Evolutionary conservation across 1,140 invertebrate species (phyloP).

Genomic region (Dendrolimus punctatus): DNA sequence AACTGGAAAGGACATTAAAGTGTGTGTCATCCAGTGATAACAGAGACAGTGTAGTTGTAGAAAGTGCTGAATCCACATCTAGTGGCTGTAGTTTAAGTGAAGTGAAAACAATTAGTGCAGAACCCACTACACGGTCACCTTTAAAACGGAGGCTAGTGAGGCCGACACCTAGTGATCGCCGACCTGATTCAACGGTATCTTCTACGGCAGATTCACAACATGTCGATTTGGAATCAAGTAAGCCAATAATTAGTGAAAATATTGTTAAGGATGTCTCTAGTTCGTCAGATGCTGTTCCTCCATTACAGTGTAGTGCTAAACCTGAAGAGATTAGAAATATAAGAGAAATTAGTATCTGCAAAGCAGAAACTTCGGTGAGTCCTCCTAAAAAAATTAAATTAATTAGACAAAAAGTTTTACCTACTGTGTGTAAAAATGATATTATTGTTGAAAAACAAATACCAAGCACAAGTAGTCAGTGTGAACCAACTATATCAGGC

Average conservation of each 20-base stretch:
- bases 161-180: constrained; percentile 42
- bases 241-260: constrained; percentile 41
- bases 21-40: constrained; percentile 59
- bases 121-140: constrained; percentile 35
- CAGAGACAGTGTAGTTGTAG: constrained; percentile 54
- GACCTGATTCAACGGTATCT: constrained; percentile 60
- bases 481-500: constrained; percentile 52
- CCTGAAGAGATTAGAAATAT: constrained; percentile 58
- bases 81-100: constrained; percentile 61
- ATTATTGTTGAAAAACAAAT: constrained; percentile 17
- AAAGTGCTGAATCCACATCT: constrained; percentile 60
- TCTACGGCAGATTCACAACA: constrained; percentile 53
- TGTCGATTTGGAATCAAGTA: constrained; percentile 31
- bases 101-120: constrained; percentile 21
- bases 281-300: constrained; percentile 57
- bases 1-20: constrained; percentile 53
- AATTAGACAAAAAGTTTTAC: constrained; percentile 51
- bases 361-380: constrained; percentile 60
- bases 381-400: constrained; percentile 64
- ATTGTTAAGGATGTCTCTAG: constrained; percentile 62
- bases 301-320: constrained; percentile 50
- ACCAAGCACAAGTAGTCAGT: constrained; percentile 3
- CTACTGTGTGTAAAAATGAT: constrained; percentile 26
- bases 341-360: constrained; percentile 62
- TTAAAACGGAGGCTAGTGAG: constrained; percentile 43